A percentile compares a stretch with the other conserved stretches of the same genome.
Evolutionary conservation across 2,888 invertebrate species (phyloP).

Genomic region (Silvanus unidentatus): DNA sequence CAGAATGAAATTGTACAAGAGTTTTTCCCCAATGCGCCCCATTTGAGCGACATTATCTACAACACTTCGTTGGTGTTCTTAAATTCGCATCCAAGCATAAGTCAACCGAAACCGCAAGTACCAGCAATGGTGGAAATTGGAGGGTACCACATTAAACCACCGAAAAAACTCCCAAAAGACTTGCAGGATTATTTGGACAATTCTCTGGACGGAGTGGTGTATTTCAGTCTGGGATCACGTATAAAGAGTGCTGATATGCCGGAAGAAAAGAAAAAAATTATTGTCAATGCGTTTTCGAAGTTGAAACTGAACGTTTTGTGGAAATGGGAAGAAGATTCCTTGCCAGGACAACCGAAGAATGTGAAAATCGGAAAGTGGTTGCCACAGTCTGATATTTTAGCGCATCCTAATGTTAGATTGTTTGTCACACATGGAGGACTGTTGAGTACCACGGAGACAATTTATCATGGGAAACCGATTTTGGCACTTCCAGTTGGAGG

Average conservation of each 20-base stretch:
- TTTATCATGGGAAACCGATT: conserved; percentile 23
- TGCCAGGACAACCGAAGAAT: conserved; percentile 34
- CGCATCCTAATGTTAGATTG: conserved; percentile 31
- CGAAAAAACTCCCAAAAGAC: conserved; percentile 37
- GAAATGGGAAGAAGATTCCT: conserved; percentile 59
- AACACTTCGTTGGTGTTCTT: conserved; percentile 30
- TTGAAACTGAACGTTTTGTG: conserved; percentile 59
- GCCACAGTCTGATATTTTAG: conserved; percentile 29
- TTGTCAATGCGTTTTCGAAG: conserved; percentile 53
- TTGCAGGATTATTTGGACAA: conserved; percentile 49
- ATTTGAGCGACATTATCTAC: conserved; percentile 24
- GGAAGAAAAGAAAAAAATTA: conserved; percentile 46
- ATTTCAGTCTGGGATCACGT: conserved; percentile 56
- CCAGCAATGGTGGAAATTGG: conserved; percentile 54
- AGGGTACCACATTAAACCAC: conserved; percentile 45
- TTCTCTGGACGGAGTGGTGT: conserved; percentile 50
- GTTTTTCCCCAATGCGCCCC: conserved; percentile 29
- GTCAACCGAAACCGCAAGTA: conserved; percentile 46
- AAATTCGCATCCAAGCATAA: conserved; percentile 48
- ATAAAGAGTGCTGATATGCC: conserved; percentile 52
- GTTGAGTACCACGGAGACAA: conserved; percentile 25
- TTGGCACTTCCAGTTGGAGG: conserved; percentile 29
- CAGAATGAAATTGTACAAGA: conserved; percentile 27
- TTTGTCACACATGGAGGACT: conserved; percentile 32
- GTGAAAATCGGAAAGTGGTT: conserved; percentile 36